Evolutionary conservation across 2,113 vertebrate genomes (phyloP).

Genomic region (Microcebus ravelobensis): DNA sequence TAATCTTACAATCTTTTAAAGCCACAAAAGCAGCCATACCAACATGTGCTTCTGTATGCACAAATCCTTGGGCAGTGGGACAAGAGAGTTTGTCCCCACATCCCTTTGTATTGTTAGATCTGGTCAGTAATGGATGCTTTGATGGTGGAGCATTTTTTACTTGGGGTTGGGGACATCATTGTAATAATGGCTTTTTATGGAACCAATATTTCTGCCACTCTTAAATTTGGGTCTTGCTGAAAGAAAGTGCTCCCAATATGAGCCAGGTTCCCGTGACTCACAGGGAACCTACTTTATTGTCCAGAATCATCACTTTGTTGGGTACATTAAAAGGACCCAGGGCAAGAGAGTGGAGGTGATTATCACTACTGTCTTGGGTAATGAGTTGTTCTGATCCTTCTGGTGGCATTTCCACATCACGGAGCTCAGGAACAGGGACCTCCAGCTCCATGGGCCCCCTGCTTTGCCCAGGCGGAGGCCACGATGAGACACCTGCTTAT

Average conservation of each 20-base stretch:
- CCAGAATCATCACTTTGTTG: not conserved
- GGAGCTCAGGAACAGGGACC: not conserved
- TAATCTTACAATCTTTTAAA: constrained; percentile 62
- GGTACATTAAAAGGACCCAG: not conserved
- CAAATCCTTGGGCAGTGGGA: constrained; percentile 5
- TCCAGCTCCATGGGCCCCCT: too few species aligned
- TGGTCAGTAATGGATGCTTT: not conserved
- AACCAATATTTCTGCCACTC: not conserved
- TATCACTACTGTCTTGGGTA: too few species aligned
- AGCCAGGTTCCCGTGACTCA: not conserved
- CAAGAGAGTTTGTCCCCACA: not conserved
- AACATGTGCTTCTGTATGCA: constrained; percentile 47
- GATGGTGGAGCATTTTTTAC: not conserved
- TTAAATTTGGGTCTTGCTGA: not conserved
- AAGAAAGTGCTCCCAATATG: not conserved
- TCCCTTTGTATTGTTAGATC: not conserved
- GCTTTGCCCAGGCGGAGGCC: not conserved
- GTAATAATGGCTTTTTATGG: not conserved
- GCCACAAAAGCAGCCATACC: constrained; percentile 50
- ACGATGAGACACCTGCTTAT: not conserved
- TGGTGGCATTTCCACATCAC: not conserved
- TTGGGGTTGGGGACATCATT: not conserved
- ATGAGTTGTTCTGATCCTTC: not conserved
- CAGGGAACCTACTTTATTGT: not conserved
- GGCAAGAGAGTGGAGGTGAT: not conserved